Conservation (phyloP, 1,140 invertebrate genomes). For the Limonius californicus region DNA sequence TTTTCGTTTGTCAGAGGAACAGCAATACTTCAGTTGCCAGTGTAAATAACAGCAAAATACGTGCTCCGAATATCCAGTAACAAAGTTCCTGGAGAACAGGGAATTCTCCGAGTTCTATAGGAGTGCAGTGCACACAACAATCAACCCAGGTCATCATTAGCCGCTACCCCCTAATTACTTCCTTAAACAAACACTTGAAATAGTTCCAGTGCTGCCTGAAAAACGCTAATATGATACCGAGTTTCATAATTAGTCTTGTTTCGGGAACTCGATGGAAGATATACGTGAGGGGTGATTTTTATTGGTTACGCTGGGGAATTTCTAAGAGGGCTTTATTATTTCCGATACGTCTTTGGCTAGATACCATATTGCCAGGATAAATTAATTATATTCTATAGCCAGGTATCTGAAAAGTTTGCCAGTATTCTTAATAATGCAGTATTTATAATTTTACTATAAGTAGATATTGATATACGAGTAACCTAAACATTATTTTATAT, state of each 20-base stretch:
- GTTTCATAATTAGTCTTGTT: conserved; percentile 31
- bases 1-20: conserved; percentile 27
- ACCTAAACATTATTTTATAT: too few relatives aligned
- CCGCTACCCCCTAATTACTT: conserved; percentile 32
- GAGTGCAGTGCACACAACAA: conserved; percentile 26
- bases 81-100: conserved; percentile 15
- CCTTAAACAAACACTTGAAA: conserved; percentile 30
- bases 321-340: too few relatives aligned
- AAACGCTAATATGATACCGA: conserved; percentile 29
- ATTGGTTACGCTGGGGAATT: too few relatives aligned
- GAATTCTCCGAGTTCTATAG: conserved; percentile 3
- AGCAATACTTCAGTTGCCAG: conserved; percentile 25
- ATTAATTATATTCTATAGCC: too few relatives aligned
- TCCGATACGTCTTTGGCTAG: too few relatives aligned
- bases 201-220: conserved; percentile 15
- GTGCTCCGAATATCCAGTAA: conserved; percentile 21
- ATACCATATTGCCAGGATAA: too few relatives aligned
- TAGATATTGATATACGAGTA: too few relatives aligned
- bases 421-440: too few relatives aligned
- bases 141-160: conserved; percentile 27
- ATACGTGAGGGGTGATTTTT: conserved; percentile 12
- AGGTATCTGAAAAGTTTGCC: too few relatives aligned
- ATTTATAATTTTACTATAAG: too few relatives aligned
- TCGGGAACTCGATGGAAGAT: background rate
- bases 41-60: conserved; percentile 28